Evolutionary conservation across 1,140 invertebrate genomes (phyloP).

Genomic region (Macrobrachium nipponense): DNA sequence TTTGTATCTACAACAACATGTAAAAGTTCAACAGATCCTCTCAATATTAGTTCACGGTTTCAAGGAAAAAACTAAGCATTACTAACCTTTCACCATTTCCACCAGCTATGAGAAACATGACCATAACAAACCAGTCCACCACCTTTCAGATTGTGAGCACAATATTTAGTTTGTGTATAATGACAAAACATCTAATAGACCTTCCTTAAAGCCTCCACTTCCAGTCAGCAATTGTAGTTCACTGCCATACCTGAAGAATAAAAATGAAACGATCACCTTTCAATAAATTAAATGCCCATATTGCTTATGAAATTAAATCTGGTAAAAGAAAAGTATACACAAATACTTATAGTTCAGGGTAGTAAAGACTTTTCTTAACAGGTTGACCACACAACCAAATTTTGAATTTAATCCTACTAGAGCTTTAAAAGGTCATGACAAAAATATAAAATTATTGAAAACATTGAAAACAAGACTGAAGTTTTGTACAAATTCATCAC

Average conservation of each 20-base stretch:
- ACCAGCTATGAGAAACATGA: constrained; percentile 46
- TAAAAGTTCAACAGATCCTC: too few relatives aligned
- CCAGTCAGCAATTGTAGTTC: constrained; percentile 34
- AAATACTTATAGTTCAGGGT: neutral
- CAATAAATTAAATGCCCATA: too few relatives aligned
- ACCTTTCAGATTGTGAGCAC: neutral
- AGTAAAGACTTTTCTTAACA: too few relatives aligned
- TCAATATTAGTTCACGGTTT: too few relatives aligned
- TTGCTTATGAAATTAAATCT: neutral
- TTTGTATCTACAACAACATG: too few relatives aligned
- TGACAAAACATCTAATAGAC: constrained; percentile 29
- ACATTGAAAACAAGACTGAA: too few relatives aligned
- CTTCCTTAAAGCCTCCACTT: constrained; percentile 23
- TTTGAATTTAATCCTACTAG: too few relatives aligned
- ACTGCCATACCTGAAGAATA: constrained; percentile 49
- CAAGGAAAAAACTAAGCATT: neutral
- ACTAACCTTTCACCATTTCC: constrained; percentile 49
- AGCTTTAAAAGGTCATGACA: too few relatives aligned
- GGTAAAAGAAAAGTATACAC: neutral
- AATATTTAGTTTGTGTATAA: constrained; percentile 34
- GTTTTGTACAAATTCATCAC: too few relatives aligned
- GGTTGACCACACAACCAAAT: too few relatives aligned
- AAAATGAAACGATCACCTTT: neutral
- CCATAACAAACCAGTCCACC: constrained; percentile 51
- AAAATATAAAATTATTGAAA: too few relatives aligned